Conservation (phyloP, 2,888 invertebrate genomes). For the Troilus luridus region DNA sequence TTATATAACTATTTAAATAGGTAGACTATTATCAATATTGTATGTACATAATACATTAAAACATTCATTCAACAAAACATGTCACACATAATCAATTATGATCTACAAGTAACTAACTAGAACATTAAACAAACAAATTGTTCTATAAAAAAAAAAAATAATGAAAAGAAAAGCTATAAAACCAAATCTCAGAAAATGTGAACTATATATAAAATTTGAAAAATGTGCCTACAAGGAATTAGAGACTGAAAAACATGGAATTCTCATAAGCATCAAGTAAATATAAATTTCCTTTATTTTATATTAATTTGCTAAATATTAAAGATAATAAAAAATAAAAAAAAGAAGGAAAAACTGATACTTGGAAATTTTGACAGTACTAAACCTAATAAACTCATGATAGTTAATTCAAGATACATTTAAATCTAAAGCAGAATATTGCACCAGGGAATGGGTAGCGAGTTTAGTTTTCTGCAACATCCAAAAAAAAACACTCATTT, state of each 20-base stretch:
- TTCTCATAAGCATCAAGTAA: neutral
- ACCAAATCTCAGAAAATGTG: neutral
- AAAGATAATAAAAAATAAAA: neutral
- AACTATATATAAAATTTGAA: neutral
- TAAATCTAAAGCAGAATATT: slow-evolving; percentile 48
- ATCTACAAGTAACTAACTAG: neutral
- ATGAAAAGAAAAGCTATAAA: neutral
- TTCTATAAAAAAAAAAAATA: slow-evolving; percentile 6
- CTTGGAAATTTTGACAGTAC: neutral
- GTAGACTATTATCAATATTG: neutral
- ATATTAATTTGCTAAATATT: neutral
- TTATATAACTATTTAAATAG: neutral
- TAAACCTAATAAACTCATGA: neutral
- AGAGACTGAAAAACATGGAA: neutral
- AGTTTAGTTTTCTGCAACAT: slow-evolving; percentile 29
- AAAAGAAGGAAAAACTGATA: neutral
- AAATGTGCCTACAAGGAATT: neutral
- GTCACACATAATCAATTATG: neutral
- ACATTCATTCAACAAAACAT: neutral
- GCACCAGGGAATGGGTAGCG: slow-evolving; percentile 56
- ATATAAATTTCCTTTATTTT: neutral
- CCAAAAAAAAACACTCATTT: slow-evolving; percentile 64
- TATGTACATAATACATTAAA: slow-evolving; percentile 5
- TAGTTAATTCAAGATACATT: neutral
- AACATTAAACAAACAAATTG: neutral